These are phyloP conservation scores for Thamnophis sirtalis DNA, from an alignment of 2,113 vertebrate genomes.

Conservation along the genomic window DNA sequence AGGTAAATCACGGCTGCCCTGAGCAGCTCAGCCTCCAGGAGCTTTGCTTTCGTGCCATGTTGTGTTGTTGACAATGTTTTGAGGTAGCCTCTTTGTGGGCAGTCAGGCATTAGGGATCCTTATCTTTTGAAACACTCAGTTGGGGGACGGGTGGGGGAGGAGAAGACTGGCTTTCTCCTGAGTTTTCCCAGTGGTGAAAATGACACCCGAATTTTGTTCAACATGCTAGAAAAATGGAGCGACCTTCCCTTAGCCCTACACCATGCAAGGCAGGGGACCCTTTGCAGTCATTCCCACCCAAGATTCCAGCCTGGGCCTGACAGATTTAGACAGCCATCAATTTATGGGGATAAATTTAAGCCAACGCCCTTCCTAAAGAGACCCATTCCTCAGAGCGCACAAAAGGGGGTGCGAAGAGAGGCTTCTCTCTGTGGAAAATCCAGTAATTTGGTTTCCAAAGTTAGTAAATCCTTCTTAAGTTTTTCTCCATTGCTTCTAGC, in stretches of 20 bases:
- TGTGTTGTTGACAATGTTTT: slow-evolving; percentile 14
- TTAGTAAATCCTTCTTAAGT: rapidly evolving
- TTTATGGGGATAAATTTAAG: slow-evolving; percentile 17
- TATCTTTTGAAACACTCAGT: background rate
- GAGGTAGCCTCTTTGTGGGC: slow-evolving; percentile 33
- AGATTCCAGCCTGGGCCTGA: background rate
- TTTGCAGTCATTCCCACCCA: background rate
- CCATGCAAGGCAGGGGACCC: background rate
- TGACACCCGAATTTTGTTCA: slow-evolving; percentile 18
- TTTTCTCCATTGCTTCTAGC: background rate
- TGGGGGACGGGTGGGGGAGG: background rate
- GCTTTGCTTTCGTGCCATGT: slow-evolving; percentile 62
- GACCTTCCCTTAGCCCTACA: background rate
- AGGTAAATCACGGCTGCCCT: background rate
- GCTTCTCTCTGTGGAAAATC: slow-evolving; percentile 5
- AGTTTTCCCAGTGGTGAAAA: background rate
- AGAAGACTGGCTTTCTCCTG: background rate
- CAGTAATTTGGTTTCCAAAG: rapidly evolving
- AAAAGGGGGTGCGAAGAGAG: background rate
- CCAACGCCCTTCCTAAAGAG: rapidly evolving
- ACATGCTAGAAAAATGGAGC: background rate
- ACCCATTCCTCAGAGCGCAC: slow-evolving; percentile 14
- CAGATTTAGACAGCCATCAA: slow-evolving; percentile 2
- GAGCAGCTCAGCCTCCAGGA: slow-evolving; percentile 26
- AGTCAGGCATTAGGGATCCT: slow-evolving; percentile 32